A percentile compares a stretch with the other conserved stretches of the same genome.
Conservation (phyloP, 1,140 invertebrate genomes). For the Leguminivora glycinivorella region DNA sequence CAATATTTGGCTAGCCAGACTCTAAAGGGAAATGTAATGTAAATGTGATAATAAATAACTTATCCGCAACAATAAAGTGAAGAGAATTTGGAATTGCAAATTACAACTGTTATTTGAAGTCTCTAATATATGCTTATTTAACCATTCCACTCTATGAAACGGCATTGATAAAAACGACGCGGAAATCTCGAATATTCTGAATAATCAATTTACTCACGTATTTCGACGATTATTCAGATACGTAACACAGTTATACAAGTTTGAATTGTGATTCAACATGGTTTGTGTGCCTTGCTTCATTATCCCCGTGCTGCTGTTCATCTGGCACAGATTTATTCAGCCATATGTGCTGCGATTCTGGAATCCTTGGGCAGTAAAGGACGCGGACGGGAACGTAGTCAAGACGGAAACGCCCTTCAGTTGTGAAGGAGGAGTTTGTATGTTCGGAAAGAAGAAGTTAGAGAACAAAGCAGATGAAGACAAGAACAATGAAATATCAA, state of each 20-base stretch:
- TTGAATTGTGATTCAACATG: slow-evolving; percentile 75
- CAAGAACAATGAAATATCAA: slow-evolving; percentile 34
- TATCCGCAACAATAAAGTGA: background rate
- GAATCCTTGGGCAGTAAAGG: slow-evolving; percentile 86
- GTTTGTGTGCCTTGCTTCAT: slow-evolving; percentile 90
- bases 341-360: slow-evolving; percentile 86
- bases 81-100: background rate
- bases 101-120: background rate
- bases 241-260: background rate
- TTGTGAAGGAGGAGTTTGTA: slow-evolving; percentile 78
- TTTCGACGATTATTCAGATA: background rate
- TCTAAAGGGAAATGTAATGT: too few relatives aligned
- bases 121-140: background rate
- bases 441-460: slow-evolving; percentile 44
- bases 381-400: slow-evolving; percentile 78
- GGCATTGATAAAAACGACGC: background rate
- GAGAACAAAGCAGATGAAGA: slow-evolving; percentile 39
- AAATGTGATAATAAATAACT: background rate
- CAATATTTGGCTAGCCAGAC: too few relatives aligned
- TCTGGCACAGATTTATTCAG: slow-evolving; percentile 89
- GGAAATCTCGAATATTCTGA: background rate
- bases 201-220: slow-evolving; percentile 1
- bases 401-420: slow-evolving; percentile 80
- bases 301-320: slow-evolving; percentile 85
- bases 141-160: background rate